phyloP scores from a whole-genome alignment of 2,113 vertebrate species.

The Lophius piscatorius region DNA sequence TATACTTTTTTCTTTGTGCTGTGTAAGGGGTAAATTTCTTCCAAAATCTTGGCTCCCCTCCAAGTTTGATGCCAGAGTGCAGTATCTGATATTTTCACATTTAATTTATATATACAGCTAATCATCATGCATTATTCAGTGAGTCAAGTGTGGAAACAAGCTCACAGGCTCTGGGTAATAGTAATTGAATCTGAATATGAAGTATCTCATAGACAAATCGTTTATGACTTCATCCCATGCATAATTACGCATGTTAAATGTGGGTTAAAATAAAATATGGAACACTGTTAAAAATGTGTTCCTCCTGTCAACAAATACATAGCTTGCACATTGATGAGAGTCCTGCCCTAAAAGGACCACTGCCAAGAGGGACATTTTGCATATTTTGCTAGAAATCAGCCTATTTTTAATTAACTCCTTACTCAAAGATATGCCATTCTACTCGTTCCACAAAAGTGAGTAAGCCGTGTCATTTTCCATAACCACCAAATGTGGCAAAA shows the following conservation, averaged over 20 bases:
- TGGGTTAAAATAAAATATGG: constrained; percentile 42
- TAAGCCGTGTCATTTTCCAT: constrained; percentile 23
- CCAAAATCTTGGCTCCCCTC: constrained; percentile 33
- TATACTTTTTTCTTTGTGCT: too few relatives aligned
- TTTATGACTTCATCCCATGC: constrained; percentile 65
- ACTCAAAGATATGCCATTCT: background rate
- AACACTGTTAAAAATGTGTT: constrained; percentile 56
- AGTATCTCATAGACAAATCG: constrained; percentile 66
- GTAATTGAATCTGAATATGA: constrained; percentile 75
- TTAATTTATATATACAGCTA: constrained; percentile 65
- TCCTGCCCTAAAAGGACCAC: too few relatives aligned
- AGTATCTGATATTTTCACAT: constrained; percentile 63
- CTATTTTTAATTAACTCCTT: constrained; percentile 7
- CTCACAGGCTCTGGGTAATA: constrained; percentile 68
- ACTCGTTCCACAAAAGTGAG: constrained; percentile 13
- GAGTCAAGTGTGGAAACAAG: constrained; percentile 66
- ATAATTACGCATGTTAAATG: constrained; percentile 73
- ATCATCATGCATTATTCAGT: constrained; percentile 69
- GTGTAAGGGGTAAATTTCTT: too few relatives aligned
- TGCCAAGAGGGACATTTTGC: background rate
- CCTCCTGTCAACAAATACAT: constrained; percentile 31
- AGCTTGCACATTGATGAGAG: constrained; percentile 8
- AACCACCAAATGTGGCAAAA: constrained; percentile 27
- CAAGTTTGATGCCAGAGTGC: constrained; percentile 29
- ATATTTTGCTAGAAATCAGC: constrained; percentile 18